Conservation (phyloP, 2,113 vertebrate genomes). For the Electrona antarctica region DNA sequence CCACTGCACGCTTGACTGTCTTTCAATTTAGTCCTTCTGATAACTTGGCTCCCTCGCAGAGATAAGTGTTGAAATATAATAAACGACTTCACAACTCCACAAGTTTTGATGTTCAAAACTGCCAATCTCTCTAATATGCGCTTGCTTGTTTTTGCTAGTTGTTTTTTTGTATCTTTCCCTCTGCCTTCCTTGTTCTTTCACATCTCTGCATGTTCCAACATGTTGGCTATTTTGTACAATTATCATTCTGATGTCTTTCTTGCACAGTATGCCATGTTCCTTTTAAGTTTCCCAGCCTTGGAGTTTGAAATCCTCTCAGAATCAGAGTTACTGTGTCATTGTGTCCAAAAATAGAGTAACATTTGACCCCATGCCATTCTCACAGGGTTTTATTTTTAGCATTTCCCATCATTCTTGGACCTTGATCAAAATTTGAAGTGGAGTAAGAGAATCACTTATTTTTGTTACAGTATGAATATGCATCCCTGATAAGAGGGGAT, state of each 20-base stretch:
- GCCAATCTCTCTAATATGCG: slow-evolving; percentile 29
- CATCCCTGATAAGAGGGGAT: slow-evolving; percentile 3
- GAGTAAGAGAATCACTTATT: slow-evolving; percentile 6
- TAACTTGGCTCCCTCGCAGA: slow-evolving; percentile 55
- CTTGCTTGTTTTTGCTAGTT: slow-evolving; percentile 20
- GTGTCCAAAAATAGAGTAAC: slow-evolving; percentile 1
- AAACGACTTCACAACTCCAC: slow-evolving; percentile 57
- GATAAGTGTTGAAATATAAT: slow-evolving; percentile 72
- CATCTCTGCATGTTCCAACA: slow-evolving; percentile 46
- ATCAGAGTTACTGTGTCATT: slow-evolving; percentile 8
- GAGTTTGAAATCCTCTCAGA: slow-evolving; percentile 26
- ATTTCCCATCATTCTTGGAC: background rate
- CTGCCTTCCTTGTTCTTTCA: slow-evolving; percentile 36
- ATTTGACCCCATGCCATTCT: background rate
- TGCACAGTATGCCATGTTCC: background rate
- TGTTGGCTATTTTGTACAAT: slow-evolving; percentile 50
- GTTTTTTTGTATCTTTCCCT: slow-evolving; percentile 45
- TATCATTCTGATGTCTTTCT: slow-evolving; percentile 25
- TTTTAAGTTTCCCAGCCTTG: background rate
- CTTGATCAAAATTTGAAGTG: background rate
- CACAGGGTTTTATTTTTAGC: slow-evolving; percentile 10
- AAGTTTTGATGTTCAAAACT: slow-evolving; percentile 37
- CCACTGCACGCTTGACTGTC: slow-evolving; percentile 66
- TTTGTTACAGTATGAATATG: slow-evolving; percentile 19
- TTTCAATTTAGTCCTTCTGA: slow-evolving; percentile 72